Base-by-base conservation (phyloP, 30 jellyfish, hydroid and myxozoan species). In the Cassiopea xamachana region DNA sequence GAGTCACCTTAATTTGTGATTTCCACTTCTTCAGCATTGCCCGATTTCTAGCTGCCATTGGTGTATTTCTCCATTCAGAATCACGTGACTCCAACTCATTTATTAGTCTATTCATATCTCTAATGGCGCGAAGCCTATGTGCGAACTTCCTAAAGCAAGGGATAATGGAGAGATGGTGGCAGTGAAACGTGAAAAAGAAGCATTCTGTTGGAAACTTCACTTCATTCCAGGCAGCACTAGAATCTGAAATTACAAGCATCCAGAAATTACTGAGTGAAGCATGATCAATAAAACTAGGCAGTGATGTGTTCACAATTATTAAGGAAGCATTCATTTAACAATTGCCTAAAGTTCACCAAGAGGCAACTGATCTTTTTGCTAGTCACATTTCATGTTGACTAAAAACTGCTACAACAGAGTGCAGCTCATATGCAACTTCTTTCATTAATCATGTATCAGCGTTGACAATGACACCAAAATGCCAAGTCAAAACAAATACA, bases 201-300 rank as follows among this genome's bases (percentile, higher is more conserved):
- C 99, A 95, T 71, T 95, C 98, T 27, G 99, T 95, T 7, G 98
- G 97, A 71, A 95, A 95, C 48, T 89, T 95, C 55, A 95, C 96
- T 49, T 91, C 98, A 77, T 71, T 62, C 97, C 97, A 91, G 17
- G 84, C 83, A 12, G 69, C 69, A 6, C n/a, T 62, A 14, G 93
- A 17, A 48, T 90, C 98, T 94, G 86, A 16, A 78, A 75, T 16
- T 27, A 27, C 39, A 27, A 27, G 39, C 39, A 27, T 27, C 39
- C 39, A 27, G 39, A 27, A 27, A 27, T 27, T 27, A 27, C 39
- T 27, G 39, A 27, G 39, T 27, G 39, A 27, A 27, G 39, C 39
- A 27, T 27, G 39, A 27, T 27, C 39, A 27, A 27, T 27, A 27
- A 27, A 27, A 27, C 39, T 27, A 27, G 39, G 39, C 39, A 27